A percentile compares a stretch with the other conserved stretches of the same genome.
These are phyloP conservation scores for Dicerorhinus sumatrensis DNA, from an alignment of 2,113 vertebrate genomes.

Conservation along the genomic window DNA sequence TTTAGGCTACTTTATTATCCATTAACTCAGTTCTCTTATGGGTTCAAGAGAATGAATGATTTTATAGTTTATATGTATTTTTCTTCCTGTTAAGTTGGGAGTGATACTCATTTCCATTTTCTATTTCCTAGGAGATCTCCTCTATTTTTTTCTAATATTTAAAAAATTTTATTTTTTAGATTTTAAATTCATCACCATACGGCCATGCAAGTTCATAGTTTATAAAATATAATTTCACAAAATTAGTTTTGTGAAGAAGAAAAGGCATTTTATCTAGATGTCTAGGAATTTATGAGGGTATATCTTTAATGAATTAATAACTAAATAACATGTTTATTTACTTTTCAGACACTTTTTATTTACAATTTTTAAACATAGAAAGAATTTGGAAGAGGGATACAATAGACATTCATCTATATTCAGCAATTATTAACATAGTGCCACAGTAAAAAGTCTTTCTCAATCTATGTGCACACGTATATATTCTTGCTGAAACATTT, in stretches of 20 bases:
- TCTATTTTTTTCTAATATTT: background rate
- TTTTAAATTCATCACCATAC: background rate
- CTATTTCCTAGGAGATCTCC: background rate
- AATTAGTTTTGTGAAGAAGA: background rate
- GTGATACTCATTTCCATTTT: background rate
- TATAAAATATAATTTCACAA: background rate
- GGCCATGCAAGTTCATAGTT: background rate
- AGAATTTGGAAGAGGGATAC: background rate
- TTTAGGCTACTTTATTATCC: background rate
- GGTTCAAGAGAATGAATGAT: background rate
- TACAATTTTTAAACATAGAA: background rate
- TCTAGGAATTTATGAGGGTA: background rate
- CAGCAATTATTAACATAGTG: background rate
- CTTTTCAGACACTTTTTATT: background rate
- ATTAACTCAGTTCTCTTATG: background rate
- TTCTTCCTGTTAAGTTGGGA: background rate
- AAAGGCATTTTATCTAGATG: background rate
- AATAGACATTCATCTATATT: background rate
- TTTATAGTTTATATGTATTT: background rate
- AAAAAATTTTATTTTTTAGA: background rate
- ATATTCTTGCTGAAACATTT: background rate
- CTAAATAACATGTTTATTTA: background rate
- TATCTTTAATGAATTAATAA: background rate
- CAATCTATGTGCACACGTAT: background rate
- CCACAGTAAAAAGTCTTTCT: background rate